Conservation (phyloP, 1,140 invertebrate species). For the Heterodera schachtii region DNA sequence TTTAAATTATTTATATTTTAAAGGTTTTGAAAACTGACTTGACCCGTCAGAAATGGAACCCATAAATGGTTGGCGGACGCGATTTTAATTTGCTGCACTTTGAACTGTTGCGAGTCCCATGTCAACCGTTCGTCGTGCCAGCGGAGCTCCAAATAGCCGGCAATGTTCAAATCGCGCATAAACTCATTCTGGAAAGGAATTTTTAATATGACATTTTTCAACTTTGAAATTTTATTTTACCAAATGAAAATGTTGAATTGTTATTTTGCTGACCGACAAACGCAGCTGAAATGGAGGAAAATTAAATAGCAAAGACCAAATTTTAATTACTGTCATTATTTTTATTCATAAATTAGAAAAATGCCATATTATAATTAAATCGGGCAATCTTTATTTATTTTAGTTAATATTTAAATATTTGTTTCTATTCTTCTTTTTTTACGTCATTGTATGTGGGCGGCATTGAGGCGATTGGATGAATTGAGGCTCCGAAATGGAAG, state of each 20-base stretch:
- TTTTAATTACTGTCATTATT: no score
- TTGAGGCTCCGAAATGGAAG: slow-evolving; percentile 44
- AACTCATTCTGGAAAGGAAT: slow-evolving; percentile 64
- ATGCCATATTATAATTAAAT: no score
- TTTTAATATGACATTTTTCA: not conserved
- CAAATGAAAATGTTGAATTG: slow-evolving; percentile 62
- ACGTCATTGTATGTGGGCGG: slow-evolving; percentile 52
- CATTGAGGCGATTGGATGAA: slow-evolving; percentile 60
- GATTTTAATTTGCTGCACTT: slow-evolving; percentile 58
- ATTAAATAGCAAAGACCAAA: no score
- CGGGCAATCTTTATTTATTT: no score
- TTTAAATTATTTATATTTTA: not conserved
- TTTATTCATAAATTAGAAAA: no score
- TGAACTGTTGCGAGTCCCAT: slow-evolving; percentile 60
- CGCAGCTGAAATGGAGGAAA: slow-evolving; percentile 28
- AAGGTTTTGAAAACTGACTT: slow-evolving; percentile 23
- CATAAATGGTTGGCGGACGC: slow-evolving; percentile 57
- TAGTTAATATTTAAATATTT: no score
- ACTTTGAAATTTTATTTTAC: slow-evolving; percentile 37
- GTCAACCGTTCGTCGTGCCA: slow-evolving; percentile 57
- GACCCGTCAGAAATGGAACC: slow-evolving; percentile 55
- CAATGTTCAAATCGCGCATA: slow-evolving; percentile 60
- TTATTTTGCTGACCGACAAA: slow-evolving; percentile 55
- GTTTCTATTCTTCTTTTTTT: no score
- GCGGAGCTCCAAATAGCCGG: slow-evolving; percentile 59